These are phyloP conservation scores for Tenthredo scrophulariae DNA, from an alignment of 2,888 invertebrate genomes.

Conservation along the genomic window DNA sequence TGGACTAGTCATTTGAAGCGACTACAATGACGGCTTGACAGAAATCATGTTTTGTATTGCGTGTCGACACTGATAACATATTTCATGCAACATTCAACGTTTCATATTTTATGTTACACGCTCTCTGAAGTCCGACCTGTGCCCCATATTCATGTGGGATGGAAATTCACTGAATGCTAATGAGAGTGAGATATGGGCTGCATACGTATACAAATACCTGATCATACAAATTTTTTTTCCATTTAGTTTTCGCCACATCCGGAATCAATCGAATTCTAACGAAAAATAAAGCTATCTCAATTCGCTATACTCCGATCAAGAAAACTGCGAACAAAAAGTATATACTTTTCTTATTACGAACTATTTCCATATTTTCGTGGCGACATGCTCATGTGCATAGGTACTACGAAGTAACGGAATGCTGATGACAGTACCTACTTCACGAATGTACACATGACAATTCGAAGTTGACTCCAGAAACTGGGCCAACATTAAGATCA, in stretches of 20 bases:
- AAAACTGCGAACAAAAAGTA: neutral
- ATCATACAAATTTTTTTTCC: neutral
- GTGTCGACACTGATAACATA: conserved; percentile 50
- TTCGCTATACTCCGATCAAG: neutral
- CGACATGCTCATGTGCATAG: neutral
- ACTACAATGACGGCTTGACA: conserved; percentile 25
- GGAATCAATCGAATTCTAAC: neutral
- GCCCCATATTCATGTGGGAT: conserved; percentile 23
- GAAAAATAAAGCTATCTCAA: neutral
- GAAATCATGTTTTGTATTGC: conserved; percentile 43
- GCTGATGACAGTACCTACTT: conserved; percentile 3
- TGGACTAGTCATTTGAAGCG: conserved; percentile 28
- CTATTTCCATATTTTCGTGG: neutral
- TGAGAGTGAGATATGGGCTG: conserved; percentile 27
- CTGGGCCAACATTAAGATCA: conserved; percentile 1
- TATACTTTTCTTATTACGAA: neutral
- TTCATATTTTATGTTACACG: conserved; percentile 50
- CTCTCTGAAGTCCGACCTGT: conserved; percentile 9
- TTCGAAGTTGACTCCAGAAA: neutral
- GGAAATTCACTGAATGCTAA: conserved; percentile 46
- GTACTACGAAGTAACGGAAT: neutral
- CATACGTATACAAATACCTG: neutral
- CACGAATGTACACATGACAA: neutral
- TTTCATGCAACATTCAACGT: conserved; percentile 47
- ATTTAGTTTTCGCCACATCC: neutral